phyloP scores from a whole-genome alignment of 2,888 invertebrate species.

The Digitonthophagus gazella region DNA sequence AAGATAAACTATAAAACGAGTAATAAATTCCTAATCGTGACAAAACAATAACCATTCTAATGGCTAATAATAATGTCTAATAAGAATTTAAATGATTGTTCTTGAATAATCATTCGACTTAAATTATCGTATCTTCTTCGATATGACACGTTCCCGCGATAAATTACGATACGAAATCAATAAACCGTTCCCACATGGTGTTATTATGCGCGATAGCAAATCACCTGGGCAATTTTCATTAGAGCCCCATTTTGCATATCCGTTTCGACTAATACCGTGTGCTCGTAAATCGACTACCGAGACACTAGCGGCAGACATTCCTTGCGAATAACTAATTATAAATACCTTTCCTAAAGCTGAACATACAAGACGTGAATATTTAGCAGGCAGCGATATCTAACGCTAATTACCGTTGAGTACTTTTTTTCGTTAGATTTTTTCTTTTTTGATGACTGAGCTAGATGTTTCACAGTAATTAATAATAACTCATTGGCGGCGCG shows the following conservation, averaged over 20 bases:
- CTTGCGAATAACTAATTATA: background rate
- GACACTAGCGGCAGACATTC: background rate
- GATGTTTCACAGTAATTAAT: slow-evolving; percentile 21
- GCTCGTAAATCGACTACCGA: background rate
- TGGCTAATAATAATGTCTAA: too few species aligned
- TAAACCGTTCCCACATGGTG: background rate
- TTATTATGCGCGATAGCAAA: background rate
- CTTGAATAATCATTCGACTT: too few species aligned
- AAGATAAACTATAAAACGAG: too few species aligned
- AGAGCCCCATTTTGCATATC: background rate
- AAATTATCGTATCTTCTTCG: background rate
- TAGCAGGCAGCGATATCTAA: too few species aligned
- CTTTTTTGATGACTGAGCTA: slow-evolving; percentile 2
- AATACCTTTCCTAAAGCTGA: background rate
- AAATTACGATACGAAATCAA: background rate
- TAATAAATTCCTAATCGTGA: too few species aligned
- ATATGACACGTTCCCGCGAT: background rate
- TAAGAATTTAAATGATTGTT: background rate
- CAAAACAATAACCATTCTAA: too few species aligned
- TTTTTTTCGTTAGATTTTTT: too few species aligned
- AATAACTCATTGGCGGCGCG: slow-evolving; percentile 19
- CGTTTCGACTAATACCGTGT: background rate
- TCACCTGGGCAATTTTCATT: background rate
- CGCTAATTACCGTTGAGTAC: too few species aligned
- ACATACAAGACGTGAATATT: too few species aligned